Evolutionary conservation across 2,888 invertebrate species (phyloP).

Genomic region (Mantis religiosa): DNA sequence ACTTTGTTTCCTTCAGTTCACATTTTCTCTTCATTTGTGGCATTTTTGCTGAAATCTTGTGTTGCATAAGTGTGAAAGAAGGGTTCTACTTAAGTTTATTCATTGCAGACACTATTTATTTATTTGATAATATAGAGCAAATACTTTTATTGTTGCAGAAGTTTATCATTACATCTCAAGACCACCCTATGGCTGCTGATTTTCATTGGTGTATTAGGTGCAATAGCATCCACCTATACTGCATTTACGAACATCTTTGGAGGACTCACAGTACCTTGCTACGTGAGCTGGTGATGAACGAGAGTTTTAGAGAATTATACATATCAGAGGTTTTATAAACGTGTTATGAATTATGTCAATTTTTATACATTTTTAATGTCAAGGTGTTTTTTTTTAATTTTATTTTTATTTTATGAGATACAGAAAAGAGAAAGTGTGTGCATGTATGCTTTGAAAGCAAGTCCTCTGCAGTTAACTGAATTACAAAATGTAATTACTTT

Average conservation of each 20-base stretch:
- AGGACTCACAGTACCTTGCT: conserved; percentile 43
- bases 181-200: conserved; percentile 60
- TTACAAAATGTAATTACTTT: background rate
- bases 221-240: conserved; percentile 57
- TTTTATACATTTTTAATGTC: background rate
- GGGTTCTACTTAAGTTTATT: no score
- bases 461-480: background rate
- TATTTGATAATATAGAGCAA: no score
- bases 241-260: conserved; percentile 55
- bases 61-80: no score
- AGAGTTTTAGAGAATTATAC: background rate
- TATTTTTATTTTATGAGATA: no score
- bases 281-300: conserved; percentile 21
- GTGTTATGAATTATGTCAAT: background rate
- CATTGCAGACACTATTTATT: no score
- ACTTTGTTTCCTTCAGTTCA: no score
- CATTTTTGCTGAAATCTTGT: no score
- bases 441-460: background rate
- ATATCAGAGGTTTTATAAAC: background rate
- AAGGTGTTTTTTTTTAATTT: background rate
- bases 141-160: conserved; percentile 43
- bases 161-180: conserved; percentile 53
- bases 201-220: conserved; percentile 56
- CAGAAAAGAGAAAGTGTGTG: no score
- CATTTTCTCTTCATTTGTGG: no score